Base-by-base conservation (phyloP, 2,888 invertebrate species). In the Pterostichus madidus region DNA sequence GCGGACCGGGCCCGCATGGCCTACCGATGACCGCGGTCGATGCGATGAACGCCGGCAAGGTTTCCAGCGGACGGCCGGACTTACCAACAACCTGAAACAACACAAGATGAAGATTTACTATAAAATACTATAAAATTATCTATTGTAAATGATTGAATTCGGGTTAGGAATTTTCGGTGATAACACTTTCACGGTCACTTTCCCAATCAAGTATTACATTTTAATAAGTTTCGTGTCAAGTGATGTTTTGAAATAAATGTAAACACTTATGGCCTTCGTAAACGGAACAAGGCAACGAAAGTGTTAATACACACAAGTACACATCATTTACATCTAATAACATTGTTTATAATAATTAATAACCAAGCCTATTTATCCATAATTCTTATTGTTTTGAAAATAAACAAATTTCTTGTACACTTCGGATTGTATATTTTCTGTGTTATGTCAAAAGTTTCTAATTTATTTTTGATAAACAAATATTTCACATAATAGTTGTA, bases 261-360 rank as follows among this genome's bases (percentile, higher is more conserved):
- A 75, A 75, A 75, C 75, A 75, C 17, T 75, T n/a, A n/a, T 75
- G 75, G 75, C 75, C 75, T 75, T 75, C 75, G 44, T 39, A 75
- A 49, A 53, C 75, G 31, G 35, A 75, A 75, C 53, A 49, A 75
- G 53, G 52, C 53, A 53, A 75, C 75, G 35, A 31, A n/a, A 75
- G 44, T 75, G 53, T 32, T 52, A 11, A 35, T 71, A 71, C 68
- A 44, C 44, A 39, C 39, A 44, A 71, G 68, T 35, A 35, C 32
- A 64, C 64, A 64, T 64, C 64, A 32, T 44, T 68, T 39, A 46
- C 39, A 71, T 10, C 39, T 44, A 64, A 64, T 44, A 39, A 44
- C 44, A 44, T 10, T 44, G 44, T 5, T 13, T 8, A 53, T 52
- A 8, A 11, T 11, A 8, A 52, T 52, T 52, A 52, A 52, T 10